Base-by-base conservation (phyloP, 2,888 invertebrate genomes). In the Agrotis segetum region DNA sequence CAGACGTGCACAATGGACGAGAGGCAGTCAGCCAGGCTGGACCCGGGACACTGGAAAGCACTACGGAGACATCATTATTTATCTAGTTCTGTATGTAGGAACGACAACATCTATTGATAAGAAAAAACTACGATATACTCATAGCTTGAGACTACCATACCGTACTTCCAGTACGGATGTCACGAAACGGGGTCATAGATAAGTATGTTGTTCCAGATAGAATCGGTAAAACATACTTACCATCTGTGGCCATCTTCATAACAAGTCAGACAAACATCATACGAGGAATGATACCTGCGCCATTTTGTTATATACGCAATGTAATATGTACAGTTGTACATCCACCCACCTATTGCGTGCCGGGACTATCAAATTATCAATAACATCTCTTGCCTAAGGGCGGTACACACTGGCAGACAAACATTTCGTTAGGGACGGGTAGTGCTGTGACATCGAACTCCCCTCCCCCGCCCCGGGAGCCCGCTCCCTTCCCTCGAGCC, bases 351-450 rank as follows among this genome's bases (percentile, higher is more conserved):
- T 61, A 4, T 53, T 52, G 56, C 63, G 64, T 61, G 68, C 79
- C 19, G 14, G 14, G 55, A 53, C 74, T 73, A 58, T 56, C 67
- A 64, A 79, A 19, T 74, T 74, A 68, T 64, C 59, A 60, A 61
- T 44, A 56, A 79, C 47, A 63, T 59, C 44, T 60, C 53, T 44
- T 40, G 60, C 79, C 71, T 71, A 59, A 67, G 62, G 71, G 64
- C 71, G 49, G 56, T 29, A 56, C 58, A 71, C 71, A 76, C 63
- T 52, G 66, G 21, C 76, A 49, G 62, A 46, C 44, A 58, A 67
- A 67, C 56, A 63, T 71, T 71, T 67, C 70, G 67, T 71, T 67
- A 63, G 77, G 72, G 40, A 40, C 40, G 40, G 40, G 65, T 71
- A 55, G 77, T 59, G 29, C n/a, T 13, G 50, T 61, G 68, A 64